Evolutionary conservation across 1,140 invertebrate species (phyloP), one percentile per base, ranked within the genome.

Genomic region (Papilio glaucus): DNA sequence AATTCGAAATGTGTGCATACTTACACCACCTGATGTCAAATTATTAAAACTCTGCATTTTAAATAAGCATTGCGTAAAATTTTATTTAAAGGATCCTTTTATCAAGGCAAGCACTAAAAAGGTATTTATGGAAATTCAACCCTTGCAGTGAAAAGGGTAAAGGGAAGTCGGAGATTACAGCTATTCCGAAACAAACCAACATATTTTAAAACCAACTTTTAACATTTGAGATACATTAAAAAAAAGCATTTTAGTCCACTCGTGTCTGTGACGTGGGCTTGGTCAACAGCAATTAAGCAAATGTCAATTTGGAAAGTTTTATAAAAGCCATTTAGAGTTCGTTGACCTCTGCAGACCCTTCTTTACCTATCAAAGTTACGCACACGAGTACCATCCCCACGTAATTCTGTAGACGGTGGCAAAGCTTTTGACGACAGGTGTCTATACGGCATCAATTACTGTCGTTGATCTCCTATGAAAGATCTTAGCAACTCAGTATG

Each of bases 221-320:
- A 6, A 33, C 29, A 33, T 33, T 33, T 6, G 29, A 33, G 29
- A 6, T 33, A 33, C 29, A 33, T 33, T 33, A 33, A 2, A 33
- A 33, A 33, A 26, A 57, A 57, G 1, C 49, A 57, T 21, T 57
- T 57, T 57, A 57, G 9, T 10, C 10, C 21, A 57, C 49, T 57
- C 21, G 12, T 24, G 4, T 53, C 21, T 24, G 6, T 57, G 4
- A 57, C 21, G 49, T 57, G 49, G 49, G 49, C 21, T 57, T 33
- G 29, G 45, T 57, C 49, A 26, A 12, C 21, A 57, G 49, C 49
- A 57, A 57, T 57, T 57, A 57, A 57, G 49, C 21, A 57, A 57
- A 57, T 57, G 49, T 57, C 21, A 57, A 57, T 57, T 53, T 57
- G 49, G 49, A 57, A 57, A 57, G 49, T 57, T 45, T 45, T 26